A percentile compares a stretch with the other conserved stretches of the same genome.
Evolutionary conservation across 2,113 vertebrate species (phyloP).

Genomic region (Chelonoidis abingdonii): DNA sequence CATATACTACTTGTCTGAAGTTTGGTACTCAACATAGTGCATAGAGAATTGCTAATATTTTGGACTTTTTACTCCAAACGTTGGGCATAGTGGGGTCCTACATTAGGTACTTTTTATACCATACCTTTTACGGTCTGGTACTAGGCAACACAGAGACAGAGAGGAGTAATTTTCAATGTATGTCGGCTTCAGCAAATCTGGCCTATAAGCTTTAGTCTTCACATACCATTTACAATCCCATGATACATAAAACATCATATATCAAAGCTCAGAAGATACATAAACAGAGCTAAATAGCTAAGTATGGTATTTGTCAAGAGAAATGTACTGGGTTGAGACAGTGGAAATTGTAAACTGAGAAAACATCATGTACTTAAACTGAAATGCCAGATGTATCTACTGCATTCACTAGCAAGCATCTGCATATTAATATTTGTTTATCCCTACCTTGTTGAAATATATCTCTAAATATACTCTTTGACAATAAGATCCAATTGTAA

Average conservation of each 20-base stretch:
- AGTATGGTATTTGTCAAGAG: not conserved
- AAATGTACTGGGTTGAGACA: not conserved
- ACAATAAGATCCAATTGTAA: not conserved
- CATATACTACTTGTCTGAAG: not conserved
- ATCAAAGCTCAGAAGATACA: not conserved
- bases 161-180: not conserved
- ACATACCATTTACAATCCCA: not conserved
- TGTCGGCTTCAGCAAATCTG: not conserved
- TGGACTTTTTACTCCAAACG: not conserved
- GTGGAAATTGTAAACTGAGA: not conserved
- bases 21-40: not conserved
- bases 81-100: not conserved
- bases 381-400: not conserved
- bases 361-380: not conserved
- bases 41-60: not conserved
- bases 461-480: not conserved
- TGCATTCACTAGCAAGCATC: not conserved
- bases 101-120: not conserved
- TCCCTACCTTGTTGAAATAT: not conserved
- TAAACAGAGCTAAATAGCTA: not conserved
- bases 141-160: not conserved
- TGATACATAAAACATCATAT: not conserved
- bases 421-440: not conserved
- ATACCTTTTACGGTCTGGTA: too few relatives aligned
- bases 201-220: not conserved